Evolutionary conservation across 2,113 vertebrate genomes (phyloP), one percentile per base, ranked within the genome.

Genomic region (Atractosteus spatula): DNA sequence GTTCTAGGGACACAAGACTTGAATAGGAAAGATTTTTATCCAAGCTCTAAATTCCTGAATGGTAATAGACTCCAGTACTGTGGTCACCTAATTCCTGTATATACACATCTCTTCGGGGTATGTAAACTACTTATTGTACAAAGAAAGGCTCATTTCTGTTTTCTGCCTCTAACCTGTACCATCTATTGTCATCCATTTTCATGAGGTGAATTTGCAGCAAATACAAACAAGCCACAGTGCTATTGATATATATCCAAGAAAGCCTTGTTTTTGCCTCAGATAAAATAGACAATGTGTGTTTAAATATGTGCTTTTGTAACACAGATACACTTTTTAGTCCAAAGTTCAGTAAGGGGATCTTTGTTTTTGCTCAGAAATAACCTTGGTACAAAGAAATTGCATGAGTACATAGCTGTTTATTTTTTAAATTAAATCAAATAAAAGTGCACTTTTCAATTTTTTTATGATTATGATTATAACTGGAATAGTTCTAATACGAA

Each of bases 31-130:
- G 62, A 43, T 66, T 47, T 66, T 66, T n/a, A 45, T 51, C 47
- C 47, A 66, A 66, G 43, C 3, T 11, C 55, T 29, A 3, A 16
- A 57, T 45, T 51, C 43, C 7, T 3, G 14, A 57, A 67, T 29
- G 43, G 64, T 73, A 61, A 29, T n/a, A 61, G 2, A 8, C 41
- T 45, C 13, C 16, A 16, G 66, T 63, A 6, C 42, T 3, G 2
- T 62, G 64, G 29, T 72, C 62, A 56, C 62, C 8, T 72, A 47
- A 55, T 65, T 41, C 29, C 8, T 17, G 63, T 71, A 42, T 65
- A 17, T 29, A 65, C 45, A 14, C n/a, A 64, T 8, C 41, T 13
- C 41, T 41, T 65, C 29, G 1, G 3, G 41, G 41, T 11, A 72
- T 13, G 13, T 3, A 47, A 14, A 14, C 13, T 44, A 66, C 11